These are phyloP conservation scores for Ricordea florida DNA, from an alignment of 92 coral and sea anemone species.

Conservation along the genomic window DNA sequence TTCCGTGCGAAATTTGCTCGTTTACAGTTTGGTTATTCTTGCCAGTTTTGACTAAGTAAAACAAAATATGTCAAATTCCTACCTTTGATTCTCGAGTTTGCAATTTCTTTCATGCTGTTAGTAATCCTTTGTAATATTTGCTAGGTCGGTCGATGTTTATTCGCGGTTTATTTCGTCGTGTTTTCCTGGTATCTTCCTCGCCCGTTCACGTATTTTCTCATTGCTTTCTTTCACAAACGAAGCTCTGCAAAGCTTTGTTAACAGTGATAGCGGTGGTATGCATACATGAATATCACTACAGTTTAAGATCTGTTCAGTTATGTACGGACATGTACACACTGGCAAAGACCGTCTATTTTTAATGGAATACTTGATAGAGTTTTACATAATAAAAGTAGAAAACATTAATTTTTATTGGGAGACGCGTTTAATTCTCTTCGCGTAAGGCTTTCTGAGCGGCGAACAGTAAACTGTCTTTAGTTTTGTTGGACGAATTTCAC, in stretches of 20 bases:
- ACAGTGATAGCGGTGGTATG: conserved; percentile 81
- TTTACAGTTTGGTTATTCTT: not conserved
- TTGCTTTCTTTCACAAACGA: conserved; percentile 35
- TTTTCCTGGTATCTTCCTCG: not conserved
- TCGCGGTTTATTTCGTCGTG: too few species aligned
- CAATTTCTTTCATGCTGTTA: not conserved
- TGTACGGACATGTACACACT: conserved; percentile 87
- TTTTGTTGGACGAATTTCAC: not conserved
- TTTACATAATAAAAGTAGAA: conserved; percentile 91
- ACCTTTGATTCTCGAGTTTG: conserved; percentile 1
- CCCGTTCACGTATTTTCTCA: conserved; percentile 2
- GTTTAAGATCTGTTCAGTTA: conserved; percentile 65
- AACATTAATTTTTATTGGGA: conserved; percentile 81
- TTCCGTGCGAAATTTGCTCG: not conserved
- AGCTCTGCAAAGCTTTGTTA: conserved; percentile 53
- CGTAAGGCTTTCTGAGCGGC: conserved; percentile 1
- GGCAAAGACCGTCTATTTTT: conserved; percentile 83
- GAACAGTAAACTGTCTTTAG: not conserved
- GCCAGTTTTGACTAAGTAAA: not conserved
- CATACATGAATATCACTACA: conserved; percentile 91
- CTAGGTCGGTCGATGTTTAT: too few species aligned
- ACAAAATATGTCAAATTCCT: not conserved
- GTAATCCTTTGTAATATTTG: too few species aligned
- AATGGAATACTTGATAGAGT: conserved; percentile 94
- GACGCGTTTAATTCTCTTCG: conserved; percentile 34